These are phyloP conservation scores for Ariolimax columbianus DNA, from an alignment of 2,888 invertebrate genomes.

Conservation along the genomic window DNA sequence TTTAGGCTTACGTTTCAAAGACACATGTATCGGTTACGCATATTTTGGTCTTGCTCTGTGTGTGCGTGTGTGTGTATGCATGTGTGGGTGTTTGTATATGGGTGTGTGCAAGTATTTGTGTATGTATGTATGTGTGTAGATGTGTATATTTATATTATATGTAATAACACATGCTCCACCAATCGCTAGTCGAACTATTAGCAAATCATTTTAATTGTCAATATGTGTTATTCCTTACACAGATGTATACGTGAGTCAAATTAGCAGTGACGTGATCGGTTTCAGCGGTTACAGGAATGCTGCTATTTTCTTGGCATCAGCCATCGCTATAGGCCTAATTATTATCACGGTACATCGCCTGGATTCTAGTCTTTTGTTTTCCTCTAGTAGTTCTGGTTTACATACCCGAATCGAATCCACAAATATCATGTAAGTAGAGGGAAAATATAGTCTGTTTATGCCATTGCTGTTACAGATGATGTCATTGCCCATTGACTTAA, in stretches of 20 bases:
- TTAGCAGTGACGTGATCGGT: no score
- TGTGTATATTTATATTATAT: not conserved
- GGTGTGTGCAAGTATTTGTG: not conserved
- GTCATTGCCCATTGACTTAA: no score
- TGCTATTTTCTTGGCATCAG: conserved; percentile 11
- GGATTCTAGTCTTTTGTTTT: conserved; percentile 4
- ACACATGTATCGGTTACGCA: no score
- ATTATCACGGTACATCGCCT: conserved; percentile 8
- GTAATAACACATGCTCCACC: not conserved
- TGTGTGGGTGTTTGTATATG: no score
- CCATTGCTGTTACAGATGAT: no score
- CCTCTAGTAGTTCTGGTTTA: not conserved
- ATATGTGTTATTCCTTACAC: no score
- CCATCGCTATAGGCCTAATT: conserved; percentile 15
- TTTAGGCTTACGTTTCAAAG: no score
- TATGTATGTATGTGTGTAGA: not conserved
- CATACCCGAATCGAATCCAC: not conserved
- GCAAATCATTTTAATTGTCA: no score
- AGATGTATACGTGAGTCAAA: no score
- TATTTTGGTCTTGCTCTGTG: no score
- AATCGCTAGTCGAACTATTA: not conserved
- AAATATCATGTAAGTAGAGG: not conserved
- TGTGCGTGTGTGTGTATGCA: no score
- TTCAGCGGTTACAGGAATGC: conserved; percentile 1
- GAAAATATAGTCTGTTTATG: no score